A percentile compares a stretch with the other conserved stretches of the same genome.
Evolutionary conservation across 2,113 vertebrate species (phyloP).

Genomic region (Lepus timidus): DNA sequence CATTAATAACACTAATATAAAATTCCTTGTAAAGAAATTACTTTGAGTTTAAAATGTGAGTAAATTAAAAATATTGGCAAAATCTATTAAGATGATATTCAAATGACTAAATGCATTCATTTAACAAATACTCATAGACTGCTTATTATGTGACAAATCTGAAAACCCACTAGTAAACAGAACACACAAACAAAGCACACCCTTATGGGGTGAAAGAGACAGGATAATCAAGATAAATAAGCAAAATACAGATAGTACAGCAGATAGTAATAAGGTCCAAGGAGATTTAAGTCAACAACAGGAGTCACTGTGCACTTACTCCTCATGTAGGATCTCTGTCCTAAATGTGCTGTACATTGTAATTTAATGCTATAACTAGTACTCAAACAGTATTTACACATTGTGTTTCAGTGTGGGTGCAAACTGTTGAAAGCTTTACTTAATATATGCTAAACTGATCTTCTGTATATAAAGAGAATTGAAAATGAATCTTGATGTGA

Average conservation of each 20-base stretch:
- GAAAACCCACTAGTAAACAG: neutral
- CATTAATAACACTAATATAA: neutral
- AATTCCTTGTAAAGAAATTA: neutral
- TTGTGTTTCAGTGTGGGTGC: too few relatives aligned
- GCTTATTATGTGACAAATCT: neutral
- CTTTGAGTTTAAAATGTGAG: neutral
- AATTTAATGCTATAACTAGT: too few relatives aligned
- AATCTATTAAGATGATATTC: neutral
- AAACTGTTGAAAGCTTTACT: too few relatives aligned
- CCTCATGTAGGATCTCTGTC: too few relatives aligned
- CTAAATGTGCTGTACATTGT: too few relatives aligned
- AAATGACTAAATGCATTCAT: neutral
- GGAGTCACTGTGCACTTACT: too few relatives aligned
- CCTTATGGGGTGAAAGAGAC: neutral
- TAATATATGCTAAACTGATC: too few relatives aligned
- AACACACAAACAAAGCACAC: neutral
- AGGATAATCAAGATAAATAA: neutral
- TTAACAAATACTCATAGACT: neutral
- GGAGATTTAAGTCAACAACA: neutral
- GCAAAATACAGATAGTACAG: neutral
- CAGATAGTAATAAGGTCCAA: neutral
- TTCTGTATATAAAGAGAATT: too few relatives aligned
- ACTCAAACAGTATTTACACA: too few relatives aligned
- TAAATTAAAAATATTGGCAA: conserved; percentile 1
- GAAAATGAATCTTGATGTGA: too few relatives aligned